Evolutionary conservation across 2,888 invertebrate genomes (phyloP).

Genomic region (Macroteleia sp.): DNA sequence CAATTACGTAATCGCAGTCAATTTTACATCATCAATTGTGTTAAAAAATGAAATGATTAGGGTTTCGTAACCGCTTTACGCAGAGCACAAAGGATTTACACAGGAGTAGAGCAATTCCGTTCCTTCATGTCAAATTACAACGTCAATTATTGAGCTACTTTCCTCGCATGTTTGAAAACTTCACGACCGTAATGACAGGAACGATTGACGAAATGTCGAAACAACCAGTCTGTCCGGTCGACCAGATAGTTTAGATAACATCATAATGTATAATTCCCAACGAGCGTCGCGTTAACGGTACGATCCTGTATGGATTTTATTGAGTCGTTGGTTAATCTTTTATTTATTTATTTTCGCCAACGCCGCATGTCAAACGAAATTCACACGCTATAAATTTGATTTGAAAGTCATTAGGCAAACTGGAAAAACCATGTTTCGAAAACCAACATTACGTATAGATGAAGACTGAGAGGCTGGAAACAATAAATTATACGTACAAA

Average conservation of each 20-base stretch:
- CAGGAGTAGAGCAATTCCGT: conserved; percentile 14
- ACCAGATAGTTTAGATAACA: conserved; percentile 38
- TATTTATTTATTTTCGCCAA: too few relatives aligned
- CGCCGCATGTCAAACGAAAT: too few relatives aligned
- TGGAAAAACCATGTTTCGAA: conserved; percentile 26
- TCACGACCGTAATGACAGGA: conserved; percentile 23
- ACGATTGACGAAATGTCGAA: conserved; percentile 57
- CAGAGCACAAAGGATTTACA: conserved; percentile 36
- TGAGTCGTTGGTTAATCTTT: too few relatives aligned
- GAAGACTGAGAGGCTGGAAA: neutral
- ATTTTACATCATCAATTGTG: conserved; percentile 41
- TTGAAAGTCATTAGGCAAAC: conserved; percentile 13
- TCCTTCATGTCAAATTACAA: conserved; percentile 43
- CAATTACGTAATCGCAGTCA: conserved; percentile 14
- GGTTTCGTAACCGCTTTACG: conserved; percentile 36
- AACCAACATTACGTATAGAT: conserved; percentile 13
- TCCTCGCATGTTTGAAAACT: conserved; percentile 51
- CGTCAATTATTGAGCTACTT: conserved; percentile 53
- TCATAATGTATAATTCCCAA: conserved; percentile 25
- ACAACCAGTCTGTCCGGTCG: conserved; percentile 37
- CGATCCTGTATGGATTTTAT: conserved; percentile 6
- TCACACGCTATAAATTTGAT: conserved; percentile 21
- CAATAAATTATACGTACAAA: conserved; percentile 16
- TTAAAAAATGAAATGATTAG: conserved; percentile 37
- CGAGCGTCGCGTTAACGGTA: conserved; percentile 9